Evolutionary conservation across 2,888 invertebrate species (phyloP).

Genomic region (Bombyx huttoni): DNA sequence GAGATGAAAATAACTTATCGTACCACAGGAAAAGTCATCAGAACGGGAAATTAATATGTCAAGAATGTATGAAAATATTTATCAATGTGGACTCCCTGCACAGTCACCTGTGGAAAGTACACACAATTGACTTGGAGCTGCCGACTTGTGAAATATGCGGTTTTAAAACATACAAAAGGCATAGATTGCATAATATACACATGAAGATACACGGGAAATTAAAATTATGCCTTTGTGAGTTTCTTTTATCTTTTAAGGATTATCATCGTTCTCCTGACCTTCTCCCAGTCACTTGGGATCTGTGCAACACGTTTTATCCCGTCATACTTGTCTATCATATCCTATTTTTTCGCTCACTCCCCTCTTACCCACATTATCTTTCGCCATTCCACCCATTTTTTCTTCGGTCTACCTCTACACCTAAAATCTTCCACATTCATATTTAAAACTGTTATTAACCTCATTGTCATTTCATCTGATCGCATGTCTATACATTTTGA

Average conservation of each 20-base stretch:
- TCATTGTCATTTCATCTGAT: no score
- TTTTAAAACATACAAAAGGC: constrained; percentile 79
- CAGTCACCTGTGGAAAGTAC: constrained; percentile 84
- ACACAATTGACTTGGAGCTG: constrained; percentile 84
- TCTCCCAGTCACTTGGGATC: no score
- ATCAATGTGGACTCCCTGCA: constrained; percentile 78
- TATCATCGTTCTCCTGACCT: no score
- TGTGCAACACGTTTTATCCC: no score
- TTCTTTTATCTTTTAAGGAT: not conserved
- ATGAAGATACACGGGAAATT: constrained; percentile 81
- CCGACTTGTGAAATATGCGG: constrained; percentile 82
- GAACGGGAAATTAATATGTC: constrained; percentile 68
- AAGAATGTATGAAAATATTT: constrained; percentile 75
- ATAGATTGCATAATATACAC: constrained; percentile 80
- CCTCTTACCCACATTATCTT: no score
- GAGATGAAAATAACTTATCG: constrained; percentile 70
- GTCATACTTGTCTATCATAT: no score
- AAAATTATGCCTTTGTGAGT: constrained; percentile 73
- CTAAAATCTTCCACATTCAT: no score
- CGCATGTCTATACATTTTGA: no score
- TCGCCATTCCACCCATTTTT: no score
- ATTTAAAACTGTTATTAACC: no score
- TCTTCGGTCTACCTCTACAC: no score
- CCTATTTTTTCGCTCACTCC: no score
- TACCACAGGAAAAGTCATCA: constrained; percentile 78